Percentiles rank a stretch among this genome's conserved stretches.
phyloP scores from a whole-genome alignment of 2,888 invertebrate species.

The Dorcus hopei region DNA sequence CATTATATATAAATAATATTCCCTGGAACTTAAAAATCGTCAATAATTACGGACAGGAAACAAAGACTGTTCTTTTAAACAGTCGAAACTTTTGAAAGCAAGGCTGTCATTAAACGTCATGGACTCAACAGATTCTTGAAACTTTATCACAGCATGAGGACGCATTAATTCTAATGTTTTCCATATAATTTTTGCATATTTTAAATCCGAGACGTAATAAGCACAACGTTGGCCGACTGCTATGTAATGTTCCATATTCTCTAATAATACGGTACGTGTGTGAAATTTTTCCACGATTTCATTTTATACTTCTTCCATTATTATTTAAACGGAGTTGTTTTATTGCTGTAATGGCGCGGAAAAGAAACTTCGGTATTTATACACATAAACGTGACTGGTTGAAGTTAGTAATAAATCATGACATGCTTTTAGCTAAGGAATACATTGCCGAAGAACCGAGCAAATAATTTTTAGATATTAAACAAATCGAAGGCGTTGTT shows the following conservation, averaged over 20 bases:
- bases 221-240: slow-evolving; percentile 1
- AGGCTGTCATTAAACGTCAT: slow-evolving; percentile 9
- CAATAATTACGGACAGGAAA: no score
- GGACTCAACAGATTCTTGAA: slow-evolving; percentile 15
- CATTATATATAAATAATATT: no score
- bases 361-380: slow-evolving; percentile 15
- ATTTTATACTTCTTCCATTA: slow-evolving; percentile 29
- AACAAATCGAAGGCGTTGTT: no score
- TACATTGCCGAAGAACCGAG: no score
- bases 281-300: slow-evolving; percentile 3
- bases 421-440: no score
- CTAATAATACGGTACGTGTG: slow-evolving; percentile 1
- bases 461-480: no score
- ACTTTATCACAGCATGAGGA: slow-evolving; percentile 22
- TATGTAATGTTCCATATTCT: slow-evolving; percentile 3
- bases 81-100: slow-evolving; percentile 10
- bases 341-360: slow-evolving; percentile 29
- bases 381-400: slow-evolving; percentile 1
- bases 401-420: background rate
- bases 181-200: slow-evolving; percentile 32
- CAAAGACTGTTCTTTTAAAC: slow-evolving; percentile 2
- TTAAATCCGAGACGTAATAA: slow-evolving; percentile 27
- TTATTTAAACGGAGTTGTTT: slow-evolving; percentile 30
- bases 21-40: no score
- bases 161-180: slow-evolving; percentile 27